Evolutionary conservation across 2,797 vertebrate species (phyloP).

Genomic region (Apogon talboti): DNA sequence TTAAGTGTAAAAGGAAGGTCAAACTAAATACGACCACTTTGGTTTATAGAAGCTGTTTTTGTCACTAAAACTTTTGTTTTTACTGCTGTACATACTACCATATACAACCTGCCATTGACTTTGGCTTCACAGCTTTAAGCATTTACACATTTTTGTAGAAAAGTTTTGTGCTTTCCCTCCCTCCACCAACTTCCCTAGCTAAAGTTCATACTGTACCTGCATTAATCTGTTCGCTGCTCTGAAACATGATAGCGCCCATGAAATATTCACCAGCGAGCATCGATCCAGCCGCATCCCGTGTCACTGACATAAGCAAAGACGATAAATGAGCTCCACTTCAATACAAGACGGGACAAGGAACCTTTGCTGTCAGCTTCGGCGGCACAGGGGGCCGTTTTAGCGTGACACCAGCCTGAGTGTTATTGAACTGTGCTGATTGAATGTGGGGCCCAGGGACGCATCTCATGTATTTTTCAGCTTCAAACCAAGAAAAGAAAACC

Average conservation of each 20-base stretch:
- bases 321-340: constrained; percentile 37
- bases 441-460: constrained; percentile 24
- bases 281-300: constrained; percentile 28
- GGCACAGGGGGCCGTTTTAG: constrained; percentile 65
- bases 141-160: too few species aligned
- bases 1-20: too few species aligned
- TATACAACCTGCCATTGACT: too few species aligned
- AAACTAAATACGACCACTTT: too few species aligned
- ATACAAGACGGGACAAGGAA: constrained; percentile 30
- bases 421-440: constrained; percentile 73
- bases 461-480: constrained; percentile 66
- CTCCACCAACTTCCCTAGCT: not conserved
- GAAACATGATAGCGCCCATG: constrained; percentile 40
- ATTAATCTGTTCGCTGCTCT: not conserved
- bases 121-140: too few species aligned
- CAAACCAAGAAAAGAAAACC: constrained; percentile 26
- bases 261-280: constrained; percentile 61
- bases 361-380: constrained; percentile 41
- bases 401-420: constrained; percentile 60
- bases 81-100: too few species aligned
- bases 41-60: too few species aligned
- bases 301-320: constrained; percentile 30
- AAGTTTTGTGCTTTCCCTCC: too few species aligned
- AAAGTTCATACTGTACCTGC: not conserved
- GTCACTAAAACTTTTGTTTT: too few species aligned